A percentile compares a stretch with the other conserved stretches of the same genome.
Conservation (phyloP, 2,113 vertebrate species). For the Pangasianodon hypophthalmus region DNA sequence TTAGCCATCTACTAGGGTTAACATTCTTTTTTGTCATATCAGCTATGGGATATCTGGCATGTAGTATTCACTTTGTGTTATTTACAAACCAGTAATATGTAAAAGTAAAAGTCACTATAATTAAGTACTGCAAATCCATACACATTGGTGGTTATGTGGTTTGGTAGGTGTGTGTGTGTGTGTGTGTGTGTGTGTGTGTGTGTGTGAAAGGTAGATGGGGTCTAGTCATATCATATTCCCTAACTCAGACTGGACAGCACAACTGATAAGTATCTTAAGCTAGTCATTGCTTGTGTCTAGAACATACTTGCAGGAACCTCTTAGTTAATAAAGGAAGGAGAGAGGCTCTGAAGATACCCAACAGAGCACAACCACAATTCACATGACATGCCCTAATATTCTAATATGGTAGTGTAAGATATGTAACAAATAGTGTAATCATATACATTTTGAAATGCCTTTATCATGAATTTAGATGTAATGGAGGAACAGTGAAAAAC, state of each 20-base stretch:
- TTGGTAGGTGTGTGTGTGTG: background rate
- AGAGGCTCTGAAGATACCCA: background rate
- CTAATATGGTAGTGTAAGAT: background rate
- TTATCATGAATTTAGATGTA: background rate
- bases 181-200: background rate
- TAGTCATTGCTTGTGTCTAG: background rate
- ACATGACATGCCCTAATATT: background rate
- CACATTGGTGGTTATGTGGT: background rate
- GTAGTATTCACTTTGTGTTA: background rate
- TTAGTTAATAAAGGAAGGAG: background rate
- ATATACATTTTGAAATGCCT: background rate
- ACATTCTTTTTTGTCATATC: background rate
- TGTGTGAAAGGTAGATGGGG: background rate
- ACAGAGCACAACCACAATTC: background rate
- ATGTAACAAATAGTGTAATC: background rate
- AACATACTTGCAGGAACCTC: background rate
- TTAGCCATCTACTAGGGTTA: background rate
- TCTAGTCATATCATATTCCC: background rate
- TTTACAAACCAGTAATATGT: background rate
- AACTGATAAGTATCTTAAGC: background rate
- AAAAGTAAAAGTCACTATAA: background rate
- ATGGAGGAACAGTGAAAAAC: background rate
- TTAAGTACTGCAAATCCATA: background rate
- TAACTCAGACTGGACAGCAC: background rate
- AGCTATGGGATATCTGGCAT: background rate